phyloP scores from a whole-genome alignment of 2,797 vertebrate genomes.

The Sebastes ruberrimus region DNA sequence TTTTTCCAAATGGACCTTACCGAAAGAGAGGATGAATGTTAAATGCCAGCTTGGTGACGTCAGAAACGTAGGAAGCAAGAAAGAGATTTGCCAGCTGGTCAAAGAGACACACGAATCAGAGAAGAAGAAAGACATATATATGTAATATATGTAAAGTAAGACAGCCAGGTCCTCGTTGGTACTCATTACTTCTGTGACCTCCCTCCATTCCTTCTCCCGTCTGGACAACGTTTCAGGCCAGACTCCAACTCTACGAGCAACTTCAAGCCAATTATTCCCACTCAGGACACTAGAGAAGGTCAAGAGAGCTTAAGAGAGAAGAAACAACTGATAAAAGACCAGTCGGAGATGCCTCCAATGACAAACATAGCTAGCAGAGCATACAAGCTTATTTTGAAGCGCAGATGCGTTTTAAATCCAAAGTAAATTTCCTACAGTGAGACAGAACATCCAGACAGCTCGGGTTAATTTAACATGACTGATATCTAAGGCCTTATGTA shows the following conservation, averaged over 20 bases:
- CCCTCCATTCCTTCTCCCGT: not conserved
- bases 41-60: not conserved
- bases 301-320: not conserved
- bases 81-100: not conserved
- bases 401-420: conserved; percentile 30
- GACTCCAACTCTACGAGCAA: not conserved
- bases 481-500: conserved; percentile 14
- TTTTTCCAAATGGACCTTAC: not conserved
- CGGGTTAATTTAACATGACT: conserved; percentile 26
- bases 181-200: not conserved
- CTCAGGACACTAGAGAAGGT: not conserved
- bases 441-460: conserved; percentile 3
- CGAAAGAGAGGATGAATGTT: not conserved
- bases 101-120: not conserved
- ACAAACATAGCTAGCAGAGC: not conserved
- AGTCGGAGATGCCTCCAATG: not conserved
- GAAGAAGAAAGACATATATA: not conserved
- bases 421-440: conserved; percentile 13
- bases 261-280: not conserved
- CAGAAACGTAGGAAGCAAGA: not conserved
- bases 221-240: not conserved
- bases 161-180: not conserved
- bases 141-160: not conserved
- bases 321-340: not conserved
- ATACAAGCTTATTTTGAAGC: not conserved